phyloP scores from a whole-genome alignment of 2,797 vertebrate genomes.

The Petrocephalus schoutedeni region DNA sequence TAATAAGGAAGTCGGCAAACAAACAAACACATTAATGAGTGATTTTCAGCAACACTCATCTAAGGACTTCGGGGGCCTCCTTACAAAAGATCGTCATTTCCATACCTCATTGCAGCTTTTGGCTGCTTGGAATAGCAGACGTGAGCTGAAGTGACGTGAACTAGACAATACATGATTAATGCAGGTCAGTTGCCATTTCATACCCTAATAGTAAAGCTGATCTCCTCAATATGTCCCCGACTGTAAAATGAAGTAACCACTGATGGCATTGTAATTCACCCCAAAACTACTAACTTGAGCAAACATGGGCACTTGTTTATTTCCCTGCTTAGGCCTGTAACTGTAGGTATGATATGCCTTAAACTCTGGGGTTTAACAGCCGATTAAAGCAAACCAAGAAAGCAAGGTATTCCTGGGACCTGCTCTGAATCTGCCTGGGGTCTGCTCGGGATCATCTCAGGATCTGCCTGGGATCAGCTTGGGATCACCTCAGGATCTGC shows the following conservation, averaged over 20 bases:
- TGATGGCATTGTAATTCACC: background rate
- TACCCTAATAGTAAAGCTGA: background rate
- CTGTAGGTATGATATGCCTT: background rate
- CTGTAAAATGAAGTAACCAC: background rate
- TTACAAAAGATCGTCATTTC: background rate
- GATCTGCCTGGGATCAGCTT: background rate
- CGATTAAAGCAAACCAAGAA: background rate
- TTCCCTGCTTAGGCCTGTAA: background rate
- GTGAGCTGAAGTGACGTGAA: background rate
- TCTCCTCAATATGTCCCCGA: background rate
- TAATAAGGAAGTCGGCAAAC: background rate
- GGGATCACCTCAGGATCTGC: background rate
- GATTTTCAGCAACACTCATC: background rate
- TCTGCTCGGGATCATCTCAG: background rate
- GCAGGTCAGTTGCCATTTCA: background rate
- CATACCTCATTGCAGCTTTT: background rate
- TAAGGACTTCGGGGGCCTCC: background rate
- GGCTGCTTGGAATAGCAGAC: background rate
- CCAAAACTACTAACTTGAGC: no score
- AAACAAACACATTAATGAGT: background rate
- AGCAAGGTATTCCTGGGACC: background rate
- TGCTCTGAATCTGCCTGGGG: background rate
- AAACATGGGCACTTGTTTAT: background rate
- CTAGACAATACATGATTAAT: background rate
- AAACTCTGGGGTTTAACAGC: background rate